Evolutionary conservation across 1,140 invertebrate species (phyloP).

Genomic region (Pogonomyrmex barbatus): DNA sequence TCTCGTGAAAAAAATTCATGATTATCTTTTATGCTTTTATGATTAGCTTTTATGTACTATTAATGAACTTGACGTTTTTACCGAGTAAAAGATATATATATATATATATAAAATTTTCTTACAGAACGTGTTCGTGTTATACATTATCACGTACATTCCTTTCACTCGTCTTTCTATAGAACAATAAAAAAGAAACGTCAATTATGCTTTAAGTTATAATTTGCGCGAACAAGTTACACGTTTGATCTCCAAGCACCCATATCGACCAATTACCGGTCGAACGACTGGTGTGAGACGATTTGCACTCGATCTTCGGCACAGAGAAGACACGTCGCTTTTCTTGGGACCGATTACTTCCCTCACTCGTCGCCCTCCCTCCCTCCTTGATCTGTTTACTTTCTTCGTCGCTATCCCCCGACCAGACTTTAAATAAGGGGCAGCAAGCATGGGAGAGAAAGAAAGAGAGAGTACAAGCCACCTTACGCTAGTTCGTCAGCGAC

Average conservation of each 20-base stretch:
- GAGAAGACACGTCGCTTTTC: constrained; percentile 14
- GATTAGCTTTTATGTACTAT: not conserved
- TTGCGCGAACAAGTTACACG: constrained; percentile 9
- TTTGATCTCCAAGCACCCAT: constrained; percentile 15
- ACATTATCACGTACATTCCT: not conserved
- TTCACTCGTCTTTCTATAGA: not conserved
- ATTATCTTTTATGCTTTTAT: not conserved
- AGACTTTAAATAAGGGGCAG: constrained; percentile 39
- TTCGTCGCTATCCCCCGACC: constrained; percentile 45
- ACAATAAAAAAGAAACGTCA: not conserved
- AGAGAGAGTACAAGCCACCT: constrained; percentile 43
- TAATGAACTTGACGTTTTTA: not conserved
- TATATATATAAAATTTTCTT: not conserved
- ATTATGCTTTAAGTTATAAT: not conserved
- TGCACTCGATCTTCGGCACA: constrained; percentile 44
- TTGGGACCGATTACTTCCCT: constrained; percentile 38
- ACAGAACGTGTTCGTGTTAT: not conserved
- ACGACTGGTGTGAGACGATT: constrained; percentile 22
- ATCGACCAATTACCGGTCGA: constrained; percentile 36
- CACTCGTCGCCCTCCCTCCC: constrained; percentile 22
- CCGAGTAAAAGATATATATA: not conserved
- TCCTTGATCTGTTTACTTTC: constrained; percentile 36
- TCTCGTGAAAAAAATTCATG: not conserved
- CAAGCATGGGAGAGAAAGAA: constrained; percentile 13
- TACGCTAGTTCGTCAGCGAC: constrained; percentile 42